Base-by-base conservation (phyloP, 2,113 vertebrate genomes). In the Pimephales promelas region DNA sequence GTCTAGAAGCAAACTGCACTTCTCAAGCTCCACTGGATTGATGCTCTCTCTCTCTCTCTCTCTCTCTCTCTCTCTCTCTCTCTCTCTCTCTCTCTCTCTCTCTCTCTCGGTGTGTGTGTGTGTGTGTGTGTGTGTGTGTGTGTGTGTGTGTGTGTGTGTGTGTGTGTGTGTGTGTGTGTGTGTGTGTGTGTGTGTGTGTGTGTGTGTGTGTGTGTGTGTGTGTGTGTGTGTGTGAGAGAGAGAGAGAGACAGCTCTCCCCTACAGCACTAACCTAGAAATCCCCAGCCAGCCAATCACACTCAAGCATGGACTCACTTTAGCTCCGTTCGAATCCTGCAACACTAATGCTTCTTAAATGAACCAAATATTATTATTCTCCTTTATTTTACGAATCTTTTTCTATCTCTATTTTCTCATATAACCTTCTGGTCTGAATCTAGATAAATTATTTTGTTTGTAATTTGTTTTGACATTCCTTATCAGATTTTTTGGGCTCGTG, bases 201-300 rank as follows among this genome's bases (percentile, higher is more conserved):
- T 28, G 2, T 28, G 28, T 28, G 28, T 28, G 28, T 28, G 28
- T 28, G 28, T 28, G 28, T 28, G 28, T 28, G 28, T 28, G 28
- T 28, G 28, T 28, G 28, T 28, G 28, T 28, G 28, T 28, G 1
- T 28, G 28, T 28, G 28, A 28, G 28, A 28, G 28, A 28, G 28
- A 28, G 28, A 28, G 28, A 28, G 28, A 28, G 34, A 82, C 77
- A n/a, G 77, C 86, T 54, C 72, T 76, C 54, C 83, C 87, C 78
- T 88, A 59, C 43, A 86, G 82, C 78, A 82, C 75, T 88, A 89
- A 88, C 86, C 84, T 86, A 89, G 86, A 88, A 89, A 87, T 85
- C 79, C 70, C 54, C 75, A 59, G 74, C 79, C 86, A 88, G 82
- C 85, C 87, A 89, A 88, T 88, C 84, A 86, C 70, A 80, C 28